Evolutionary conservation across 1,140 invertebrate species (phyloP).

Genomic region (Lordiphosa stackelbergi): DNA sequence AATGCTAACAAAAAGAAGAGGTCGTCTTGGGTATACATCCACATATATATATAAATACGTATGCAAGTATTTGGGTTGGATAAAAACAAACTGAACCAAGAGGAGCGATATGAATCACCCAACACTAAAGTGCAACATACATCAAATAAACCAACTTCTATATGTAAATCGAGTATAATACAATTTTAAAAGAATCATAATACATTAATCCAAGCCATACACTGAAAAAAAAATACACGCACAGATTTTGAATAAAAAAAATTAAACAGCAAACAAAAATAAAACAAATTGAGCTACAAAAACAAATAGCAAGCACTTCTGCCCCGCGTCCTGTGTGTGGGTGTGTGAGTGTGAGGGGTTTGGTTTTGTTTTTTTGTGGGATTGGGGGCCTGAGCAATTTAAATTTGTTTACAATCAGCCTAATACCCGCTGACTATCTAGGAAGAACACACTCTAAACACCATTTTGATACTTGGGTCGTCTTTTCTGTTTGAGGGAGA

Average conservation of each 20-base stretch:
- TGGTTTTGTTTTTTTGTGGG: slow-evolving; percentile 3
- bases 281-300: slow-evolving; percentile 54
- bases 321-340: slow-evolving; percentile 27
- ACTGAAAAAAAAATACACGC: slow-evolving; percentile 29
- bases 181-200: slow-evolving; percentile 31
- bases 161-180: slow-evolving; percentile 43
- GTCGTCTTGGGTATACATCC: slow-evolving; percentile 59
- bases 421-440: too few species aligned
- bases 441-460: slow-evolving; percentile 1
- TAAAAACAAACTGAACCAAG: not conserved
- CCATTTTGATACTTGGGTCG: too few species aligned
- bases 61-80: slow-evolving; percentile 12
- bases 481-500: too few species aligned
- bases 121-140: too few species aligned
- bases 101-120: too few species aligned
- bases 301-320: slow-evolving; percentile 57
- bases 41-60: slow-evolving; percentile 5
- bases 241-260: slow-evolving; percentile 11
- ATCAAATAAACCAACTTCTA: slow-evolving; percentile 5
- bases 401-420: slow-evolving; percentile 2
- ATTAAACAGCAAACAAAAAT: slow-evolving; percentile 33
- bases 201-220: slow-evolving; percentile 33
- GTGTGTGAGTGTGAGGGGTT: slow-evolving; percentile 4
- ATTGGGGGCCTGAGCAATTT: slow-evolving; percentile 1
- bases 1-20: slow-evolving; percentile 71